Conservation (phyloP, 2,797 vertebrate species). For the Eidolon dupreanum region DNA sequence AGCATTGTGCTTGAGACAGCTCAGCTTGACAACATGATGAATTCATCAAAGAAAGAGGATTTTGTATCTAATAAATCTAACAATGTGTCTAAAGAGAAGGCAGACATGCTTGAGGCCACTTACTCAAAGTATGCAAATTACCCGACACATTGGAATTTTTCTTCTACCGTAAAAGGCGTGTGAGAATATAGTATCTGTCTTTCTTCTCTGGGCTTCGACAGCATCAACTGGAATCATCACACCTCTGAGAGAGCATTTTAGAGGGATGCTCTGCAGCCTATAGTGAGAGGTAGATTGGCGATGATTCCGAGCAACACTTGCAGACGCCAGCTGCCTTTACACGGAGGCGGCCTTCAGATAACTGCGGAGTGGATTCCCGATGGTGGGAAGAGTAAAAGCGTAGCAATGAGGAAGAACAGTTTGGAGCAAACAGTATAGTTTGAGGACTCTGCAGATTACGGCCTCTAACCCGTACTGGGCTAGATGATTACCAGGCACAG, state of each 20-base stretch:
- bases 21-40: not conserved
- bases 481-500: not conserved
- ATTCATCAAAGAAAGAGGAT: not conserved
- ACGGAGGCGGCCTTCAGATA: not conserved
- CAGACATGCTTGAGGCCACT: not conserved
- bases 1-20: fast-evolving
- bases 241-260: not conserved
- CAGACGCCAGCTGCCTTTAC: not conserved
- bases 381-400: not conserved
- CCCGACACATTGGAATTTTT: not conserved
- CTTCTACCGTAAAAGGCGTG: not conserved
- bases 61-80: not conserved
- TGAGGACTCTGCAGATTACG: not conserved
- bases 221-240: not conserved
- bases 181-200: not conserved
- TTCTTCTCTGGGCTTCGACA: not conserved
- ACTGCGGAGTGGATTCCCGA: not conserved
- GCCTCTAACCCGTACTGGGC: not conserved
- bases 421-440: not conserved
- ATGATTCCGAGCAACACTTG: not conserved
- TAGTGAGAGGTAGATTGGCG: not conserved
- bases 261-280: not conserved
- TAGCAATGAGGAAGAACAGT: fast-evolving
- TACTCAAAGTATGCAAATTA: not conserved
- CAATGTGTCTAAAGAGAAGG: not conserved